Evolutionary conservation across 2,888 invertebrate species (phyloP).

Genomic region (Sinhomidia bicolor): DNA sequence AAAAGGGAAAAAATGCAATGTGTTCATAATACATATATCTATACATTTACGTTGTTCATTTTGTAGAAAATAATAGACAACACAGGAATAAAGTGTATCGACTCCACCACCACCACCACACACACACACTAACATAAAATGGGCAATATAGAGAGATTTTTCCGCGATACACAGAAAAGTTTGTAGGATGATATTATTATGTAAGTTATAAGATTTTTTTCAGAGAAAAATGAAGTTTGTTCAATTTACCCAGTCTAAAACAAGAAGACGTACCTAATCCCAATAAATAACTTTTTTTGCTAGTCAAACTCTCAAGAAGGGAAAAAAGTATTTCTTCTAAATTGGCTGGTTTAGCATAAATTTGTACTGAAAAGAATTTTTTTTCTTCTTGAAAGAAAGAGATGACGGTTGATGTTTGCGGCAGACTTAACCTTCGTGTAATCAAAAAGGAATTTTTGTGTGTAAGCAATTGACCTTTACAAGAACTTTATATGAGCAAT

Average conservation of each 20-base stretch:
- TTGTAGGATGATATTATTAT: constrained; percentile 11
- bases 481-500: constrained; percentile 30
- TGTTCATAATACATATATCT: background rate
- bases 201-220: constrained; percentile 34
- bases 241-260: constrained; percentile 29
- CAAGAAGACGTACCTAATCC: constrained; percentile 42
- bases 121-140: background rate
- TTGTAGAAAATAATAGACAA: background rate
- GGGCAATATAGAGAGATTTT: background rate
- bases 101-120: background rate
- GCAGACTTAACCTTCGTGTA: background rate
- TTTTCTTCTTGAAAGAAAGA: constrained; percentile 3
- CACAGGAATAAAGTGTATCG: constrained; percentile 29
- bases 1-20: constrained; percentile 22
- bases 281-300: constrained; percentile 56
- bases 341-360: constrained; percentile 65
- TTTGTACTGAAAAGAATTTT: constrained; percentile 35
- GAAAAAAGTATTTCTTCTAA: constrained; percentile 30
- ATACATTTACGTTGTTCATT: background rate
- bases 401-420: constrained; percentile 41
- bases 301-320: constrained; percentile 17
- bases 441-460: constrained; percentile 42
- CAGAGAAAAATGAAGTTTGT: constrained; percentile 54
- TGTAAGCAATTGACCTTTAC: constrained; percentile 50
- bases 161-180: background rate